Percentiles rank a stretch among this genome's conserved stretches.
phyloP scores from a whole-genome alignment of 2,113 vertebrate species.

The Perccottus glenii region DNA sequence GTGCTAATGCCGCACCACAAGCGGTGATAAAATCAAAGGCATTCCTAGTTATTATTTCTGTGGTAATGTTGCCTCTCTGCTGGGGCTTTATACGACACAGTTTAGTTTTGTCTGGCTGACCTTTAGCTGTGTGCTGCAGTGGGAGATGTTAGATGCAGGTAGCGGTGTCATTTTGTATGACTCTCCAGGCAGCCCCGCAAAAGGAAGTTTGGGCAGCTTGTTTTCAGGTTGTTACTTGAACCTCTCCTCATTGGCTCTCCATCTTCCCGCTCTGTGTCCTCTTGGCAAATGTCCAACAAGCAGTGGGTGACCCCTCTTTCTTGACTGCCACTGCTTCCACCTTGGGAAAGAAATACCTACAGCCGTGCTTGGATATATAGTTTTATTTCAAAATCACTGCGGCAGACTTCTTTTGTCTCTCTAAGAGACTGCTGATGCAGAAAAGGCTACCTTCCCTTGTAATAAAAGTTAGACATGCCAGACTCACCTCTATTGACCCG shows the following conservation, averaged over 20 bases:
- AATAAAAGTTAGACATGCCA: conserved; percentile 55
- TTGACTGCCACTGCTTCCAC: conserved; percentile 35
- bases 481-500: conserved; percentile 59
- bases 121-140: conserved; percentile 38
- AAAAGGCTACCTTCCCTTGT: conserved; percentile 40
- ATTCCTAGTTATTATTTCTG: not conserved
- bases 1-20: not conserved
- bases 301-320: conserved; percentile 40
- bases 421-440: conserved; percentile 33
- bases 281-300: conserved; percentile 59
- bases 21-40: not conserved
- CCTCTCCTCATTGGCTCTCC: conserved; percentile 40
- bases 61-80: conserved; percentile 1
- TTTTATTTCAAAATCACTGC: conserved; percentile 30
- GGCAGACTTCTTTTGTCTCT: conserved; percentile 37
- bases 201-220: conserved; percentile 52
- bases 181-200: conserved; percentile 19
- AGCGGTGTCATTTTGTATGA: conserved; percentile 50
- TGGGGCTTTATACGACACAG: conserved; percentile 1
- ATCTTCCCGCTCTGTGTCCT: conserved; percentile 46
- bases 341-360: conserved; percentile 45
- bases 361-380: conserved; percentile 50
- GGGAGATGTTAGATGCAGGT: conserved; percentile 38
- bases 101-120: conserved; percentile 29
- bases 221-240: conserved; percentile 58